Evolutionary conservation across 2,888 invertebrate species (phyloP), one percentile per base, ranked within the genome.

Genomic region (Atherix ibis): DNA sequence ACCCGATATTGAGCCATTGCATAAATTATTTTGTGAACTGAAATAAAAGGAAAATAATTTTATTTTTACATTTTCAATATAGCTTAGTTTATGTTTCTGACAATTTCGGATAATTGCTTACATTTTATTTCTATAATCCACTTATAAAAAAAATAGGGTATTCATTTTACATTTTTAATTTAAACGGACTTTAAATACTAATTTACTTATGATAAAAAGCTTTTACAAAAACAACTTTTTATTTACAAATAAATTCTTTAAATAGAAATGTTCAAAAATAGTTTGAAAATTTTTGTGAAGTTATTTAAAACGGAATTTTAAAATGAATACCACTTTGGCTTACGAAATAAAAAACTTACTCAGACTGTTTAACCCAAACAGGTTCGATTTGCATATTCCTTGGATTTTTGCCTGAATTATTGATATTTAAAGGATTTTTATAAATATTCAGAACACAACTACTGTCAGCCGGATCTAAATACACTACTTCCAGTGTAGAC

Each of bases 21-120:
- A 79, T 14, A 79, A 38, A 48, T 78, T 79, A 43, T 70, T 73
- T 61, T 78, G 79, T 30, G 79, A 78, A 43, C 75, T 70, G 27
- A 69, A 71, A 44, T 43, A 41, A 41, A 25, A 37, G 37, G 37
- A 38, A 31, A 31, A 27, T 18, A 19, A 16, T 26, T 13, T 17
- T 25, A 18, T 27, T 8, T 25, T 15, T 26, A 29, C n/a, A 17
- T 16, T 18, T 32, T 33, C 24, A 19, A 30, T 12, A 18, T n/a
- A n/a, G n/a, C n/a, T n/a, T n/a, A n/a, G n/a, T n/a, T n/a, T n/a
- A n/a, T n/a, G n/a, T n/a, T n/a, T n/a, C n/a, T n/a, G n/a, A n/a
- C n/a, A n/a, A n/a, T n/a, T n/a, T n/a, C n/a, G n/a, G n/a, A n/a
- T n/a, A n/a, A n/a, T n/a, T n/a, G n/a, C n/a, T n/a, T n/a, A n/a